Percentiles rank a stretch among this genome's conserved stretches.
These are phyloP conservation scores for Melitaea athalia DNA, from an alignment of 2,888 invertebrate genomes.

Conservation along the genomic window DNA sequence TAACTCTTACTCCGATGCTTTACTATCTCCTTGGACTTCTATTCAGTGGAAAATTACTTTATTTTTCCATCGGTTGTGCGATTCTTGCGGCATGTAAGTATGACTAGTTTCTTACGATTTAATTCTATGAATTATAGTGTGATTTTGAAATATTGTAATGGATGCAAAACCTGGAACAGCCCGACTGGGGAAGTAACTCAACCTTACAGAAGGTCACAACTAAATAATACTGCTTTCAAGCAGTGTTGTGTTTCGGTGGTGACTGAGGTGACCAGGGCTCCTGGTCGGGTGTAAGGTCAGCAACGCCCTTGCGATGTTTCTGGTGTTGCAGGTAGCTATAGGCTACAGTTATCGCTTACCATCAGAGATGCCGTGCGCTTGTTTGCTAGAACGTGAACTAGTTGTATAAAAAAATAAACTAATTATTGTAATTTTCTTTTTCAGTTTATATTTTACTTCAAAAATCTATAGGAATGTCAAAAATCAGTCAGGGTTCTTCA, in stretches of 20 bases:
- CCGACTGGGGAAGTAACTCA: too few species aligned
- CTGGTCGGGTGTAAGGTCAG: too few species aligned
- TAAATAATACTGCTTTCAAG: too few species aligned
- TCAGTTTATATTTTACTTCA: slow-evolving; percentile 90
- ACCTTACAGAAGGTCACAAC: too few species aligned
- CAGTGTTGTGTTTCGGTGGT: too few species aligned
- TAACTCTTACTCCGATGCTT: slow-evolving; percentile 87
- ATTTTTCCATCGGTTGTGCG: slow-evolving; percentile 86
- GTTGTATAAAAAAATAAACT: background rate
- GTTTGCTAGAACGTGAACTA: background rate
- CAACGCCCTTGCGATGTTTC: too few species aligned
- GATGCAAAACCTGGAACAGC: too few species aligned
- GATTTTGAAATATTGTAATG: too few species aligned
- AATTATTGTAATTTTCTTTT: slow-evolving; percentile 59
- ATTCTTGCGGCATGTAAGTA: slow-evolving; percentile 90
- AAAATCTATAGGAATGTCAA: slow-evolving; percentile 91
- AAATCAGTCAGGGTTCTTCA: slow-evolving; percentile 91
- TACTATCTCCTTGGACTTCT: slow-evolving; percentile 86
- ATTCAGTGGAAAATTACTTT: slow-evolving; percentile 87
- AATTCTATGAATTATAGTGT: too few species aligned
- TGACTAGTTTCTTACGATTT: too few species aligned
- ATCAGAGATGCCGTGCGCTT: background rate
- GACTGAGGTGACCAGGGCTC: too few species aligned
- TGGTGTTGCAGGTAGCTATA: too few species aligned
- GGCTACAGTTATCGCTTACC: background rate